Percentiles rank a stretch among this genome's conserved stretches.
These are phyloP conservation scores for Campylomormyrus numenius DNA, from an alignment of 2,113 vertebrate genomes.

Conservation along the genomic window DNA sequence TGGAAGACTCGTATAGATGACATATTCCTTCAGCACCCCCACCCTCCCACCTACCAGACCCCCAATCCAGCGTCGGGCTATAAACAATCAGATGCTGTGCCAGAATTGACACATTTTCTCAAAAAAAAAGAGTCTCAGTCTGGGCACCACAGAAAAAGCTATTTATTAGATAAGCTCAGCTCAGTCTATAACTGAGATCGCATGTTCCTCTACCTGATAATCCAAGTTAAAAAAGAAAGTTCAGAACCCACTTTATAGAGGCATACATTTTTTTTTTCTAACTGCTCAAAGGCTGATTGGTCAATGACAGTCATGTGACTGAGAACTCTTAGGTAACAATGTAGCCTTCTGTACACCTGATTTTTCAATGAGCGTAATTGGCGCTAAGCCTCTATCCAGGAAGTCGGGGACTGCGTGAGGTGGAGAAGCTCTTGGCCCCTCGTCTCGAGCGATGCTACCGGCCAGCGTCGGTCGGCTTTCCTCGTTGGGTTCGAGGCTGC, in stretches of 20 bases:
- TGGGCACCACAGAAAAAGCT: conserved; percentile 8
- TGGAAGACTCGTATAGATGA: background rate
- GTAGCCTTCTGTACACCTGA: background rate
- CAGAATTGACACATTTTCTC: background rate
- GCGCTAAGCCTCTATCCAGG: background rate
- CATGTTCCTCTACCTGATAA: background rate
- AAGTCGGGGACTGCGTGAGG: background rate
- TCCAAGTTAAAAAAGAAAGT: background rate
- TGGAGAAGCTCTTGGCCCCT: background rate
- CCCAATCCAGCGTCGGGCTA: background rate
- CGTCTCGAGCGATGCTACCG: background rate
- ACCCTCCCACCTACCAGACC: background rate
- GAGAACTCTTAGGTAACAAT: background rate
- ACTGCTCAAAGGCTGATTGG: background rate
- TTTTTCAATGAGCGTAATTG: background rate
- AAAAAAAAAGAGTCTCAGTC: background rate
- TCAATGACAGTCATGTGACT: background rate
- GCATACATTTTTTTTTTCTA: background rate
- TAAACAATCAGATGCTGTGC: background rate
- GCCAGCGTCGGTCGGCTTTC: background rate
- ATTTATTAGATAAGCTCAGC: conserved; percentile 18
- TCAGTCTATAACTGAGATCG: background rate
- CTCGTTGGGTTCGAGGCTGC: background rate
- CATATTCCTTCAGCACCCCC: background rate
- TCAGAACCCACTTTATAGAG: background rate